phyloP scores from a whole-genome alignment of 1,140 invertebrate species.

The Stratiolaelaps scimitus region DNA sequence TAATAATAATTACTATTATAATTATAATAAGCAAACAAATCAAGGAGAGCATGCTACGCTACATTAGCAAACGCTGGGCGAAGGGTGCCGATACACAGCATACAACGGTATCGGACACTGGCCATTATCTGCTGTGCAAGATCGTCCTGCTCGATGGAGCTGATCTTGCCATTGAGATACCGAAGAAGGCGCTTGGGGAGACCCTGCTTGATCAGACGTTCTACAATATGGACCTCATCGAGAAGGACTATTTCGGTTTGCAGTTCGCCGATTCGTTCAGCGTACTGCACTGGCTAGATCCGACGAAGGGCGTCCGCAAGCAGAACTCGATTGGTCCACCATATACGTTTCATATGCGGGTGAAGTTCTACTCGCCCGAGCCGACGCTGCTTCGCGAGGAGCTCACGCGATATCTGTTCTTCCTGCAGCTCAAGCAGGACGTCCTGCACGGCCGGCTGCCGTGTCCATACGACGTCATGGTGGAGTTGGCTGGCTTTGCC shows the following conservation, averaged over 20 bases:
- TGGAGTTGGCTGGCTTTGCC: conserved; percentile 79
- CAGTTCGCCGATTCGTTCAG: conserved; percentile 80
- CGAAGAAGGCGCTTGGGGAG: conserved; percentile 80
- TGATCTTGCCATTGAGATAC: conserved; percentile 62
- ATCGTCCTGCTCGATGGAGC: conserved; percentile 78
- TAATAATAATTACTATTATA: no score
- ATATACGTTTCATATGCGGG: conserved; percentile 82
- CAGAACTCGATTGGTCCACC: conserved; percentile 82
- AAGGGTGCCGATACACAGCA: neutral
- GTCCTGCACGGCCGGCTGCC: conserved; percentile 76
- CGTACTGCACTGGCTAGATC: conserved; percentile 84
- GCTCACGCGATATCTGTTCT: conserved; percentile 65
- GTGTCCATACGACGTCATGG: conserved; percentile 69
- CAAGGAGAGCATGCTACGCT: neutral
- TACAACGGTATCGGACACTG: conserved; percentile 21
- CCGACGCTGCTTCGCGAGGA: conserved; percentile 85
- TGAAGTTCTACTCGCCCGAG: conserved; percentile 99
- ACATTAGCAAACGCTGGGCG: conserved; percentile 23
- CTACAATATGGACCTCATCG: conserved; percentile 88
- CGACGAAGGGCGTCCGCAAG: conserved; percentile 91
- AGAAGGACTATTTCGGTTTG: conserved; percentile 97
- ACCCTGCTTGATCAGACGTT: conserved; percentile 94
- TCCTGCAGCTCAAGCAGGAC: conserved; percentile 88
- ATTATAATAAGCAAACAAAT: no score
- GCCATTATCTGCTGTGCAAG: conserved; percentile 53